Evolutionary conservation across 37 sponge, comb jelly and placozoan species (phyloP), one percentile per base, ranked within the genome.

Genomic region (Theonella swinhoei): DNA sequence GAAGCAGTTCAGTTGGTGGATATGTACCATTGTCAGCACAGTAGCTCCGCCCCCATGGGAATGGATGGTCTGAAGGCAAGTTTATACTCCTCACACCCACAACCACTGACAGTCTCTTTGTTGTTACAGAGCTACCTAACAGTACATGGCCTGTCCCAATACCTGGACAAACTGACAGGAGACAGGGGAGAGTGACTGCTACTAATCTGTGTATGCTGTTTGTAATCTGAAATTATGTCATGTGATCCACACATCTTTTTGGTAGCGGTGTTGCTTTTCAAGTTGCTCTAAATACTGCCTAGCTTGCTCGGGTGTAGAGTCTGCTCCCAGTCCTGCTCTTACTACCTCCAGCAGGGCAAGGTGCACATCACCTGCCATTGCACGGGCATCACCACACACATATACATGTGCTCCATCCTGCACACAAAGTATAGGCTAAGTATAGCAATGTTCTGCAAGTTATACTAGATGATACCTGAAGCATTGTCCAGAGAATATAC

Each of bases 201-300:
- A n/a, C n/a, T n/a, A n/a, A n/a, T n/a, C n/a, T n/a, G n/a, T n/a
- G n/a, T n/a, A n/a, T n/a, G n/a, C n/a, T n/a, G n/a, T n/a, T n/a
- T n/a, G n/a, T n/a, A n/a, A n/a, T n/a, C n/a, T n/a, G n/a, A n/a
- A n/a, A n/a, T 58, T 38, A 79, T 7, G 3, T 85, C 59, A 88
- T 61, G 89, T 88, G 19, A 88, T 84, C 89, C 89, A 88, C 19
- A 88, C 89, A 69, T 88, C 89, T 58, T 58, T 77, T 61, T 88
- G 84, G 73, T 88, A 88, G 58, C 89, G 68, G 0, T 61, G 33
- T 5, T 72, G 67, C 8, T 72, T 61, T 66, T 83, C 89, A 54
- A 88, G 32, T 34, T 70, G 37, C 9, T 76, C 64, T 74, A 88
- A 30, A 36, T 83, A 88, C 28, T 77, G 30, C 25, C 59, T 68